Conservation (phyloP, 2,113 vertebrate genomes). For the Chionis minor region DNA sequence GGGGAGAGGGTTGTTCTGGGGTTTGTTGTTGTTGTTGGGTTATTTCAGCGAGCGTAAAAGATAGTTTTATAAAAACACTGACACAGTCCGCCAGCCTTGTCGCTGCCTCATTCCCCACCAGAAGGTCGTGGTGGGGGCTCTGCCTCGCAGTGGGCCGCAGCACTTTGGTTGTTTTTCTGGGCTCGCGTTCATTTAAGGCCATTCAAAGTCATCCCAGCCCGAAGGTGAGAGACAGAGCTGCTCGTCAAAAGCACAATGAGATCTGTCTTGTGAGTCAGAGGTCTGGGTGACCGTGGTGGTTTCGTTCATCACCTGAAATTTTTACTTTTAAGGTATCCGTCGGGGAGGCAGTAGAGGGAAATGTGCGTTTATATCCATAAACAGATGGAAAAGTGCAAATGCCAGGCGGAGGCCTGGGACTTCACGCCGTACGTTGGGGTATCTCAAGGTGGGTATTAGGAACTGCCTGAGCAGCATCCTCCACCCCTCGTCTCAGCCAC, state of each 20-base stretch:
- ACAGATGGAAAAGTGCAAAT: not conserved
- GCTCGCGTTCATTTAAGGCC: not conserved
- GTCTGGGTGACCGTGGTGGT: not conserved
- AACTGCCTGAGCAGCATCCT: not conserved
- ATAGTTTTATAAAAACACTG: not conserved
- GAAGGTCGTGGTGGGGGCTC: not conserved
- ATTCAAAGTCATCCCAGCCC: not conserved
- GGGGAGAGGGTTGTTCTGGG: not conserved
- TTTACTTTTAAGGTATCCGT: not conserved
- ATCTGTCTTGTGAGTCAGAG: not conserved
- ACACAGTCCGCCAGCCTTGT: not conserved
- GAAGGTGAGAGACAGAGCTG: not conserved
- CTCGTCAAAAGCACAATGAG: not conserved
- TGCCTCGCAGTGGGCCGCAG: not conserved
- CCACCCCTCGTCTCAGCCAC: not conserved
- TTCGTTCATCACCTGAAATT: not conserved
- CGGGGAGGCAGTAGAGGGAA: not conserved
- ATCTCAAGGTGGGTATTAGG: not conserved
- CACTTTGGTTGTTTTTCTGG: not conserved
- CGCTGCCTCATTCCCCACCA: not conserved
- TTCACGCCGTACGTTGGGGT: fast-evolving
- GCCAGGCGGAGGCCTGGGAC: not conserved
- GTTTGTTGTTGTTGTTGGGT: not conserved
- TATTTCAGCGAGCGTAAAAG: not conserved
- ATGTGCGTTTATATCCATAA: not conserved